phyloP scores from a whole-genome alignment of 2,888 invertebrate species.

The Agrilus mali region DNA sequence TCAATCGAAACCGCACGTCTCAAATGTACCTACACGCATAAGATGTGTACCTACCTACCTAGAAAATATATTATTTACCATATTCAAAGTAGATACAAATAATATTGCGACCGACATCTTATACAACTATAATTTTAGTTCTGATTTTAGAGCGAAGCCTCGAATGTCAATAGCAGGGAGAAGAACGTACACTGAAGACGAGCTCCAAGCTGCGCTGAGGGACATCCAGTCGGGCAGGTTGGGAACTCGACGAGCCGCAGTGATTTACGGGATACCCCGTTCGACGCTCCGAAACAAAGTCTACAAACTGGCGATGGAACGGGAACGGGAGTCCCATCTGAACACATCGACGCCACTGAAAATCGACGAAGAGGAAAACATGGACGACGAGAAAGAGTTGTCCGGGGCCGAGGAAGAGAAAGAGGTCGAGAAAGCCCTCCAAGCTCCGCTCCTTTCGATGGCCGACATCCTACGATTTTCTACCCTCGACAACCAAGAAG shows the following conservation, averaged over 20 bases:
- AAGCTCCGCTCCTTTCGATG: constrained; percentile 42
- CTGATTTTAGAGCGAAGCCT: constrained; percentile 53
- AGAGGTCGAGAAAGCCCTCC: constrained; percentile 44
- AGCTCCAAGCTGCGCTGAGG: constrained; percentile 83
- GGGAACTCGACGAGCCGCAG: constrained; percentile 86
- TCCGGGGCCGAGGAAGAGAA: constrained; percentile 47
- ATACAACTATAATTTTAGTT: constrained; percentile 32
- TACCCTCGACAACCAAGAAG: constrained; percentile 38
- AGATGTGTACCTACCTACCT: no score
- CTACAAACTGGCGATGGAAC: constrained; percentile 66
- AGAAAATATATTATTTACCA: constrained; percentile 15
- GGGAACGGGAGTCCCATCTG: constrained; percentile 52
- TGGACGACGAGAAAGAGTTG: constrained; percentile 46
- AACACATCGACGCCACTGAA: constrained; percentile 25
- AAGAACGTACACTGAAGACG: constrained; percentile 89
- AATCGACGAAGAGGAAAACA: constrained; percentile 38
- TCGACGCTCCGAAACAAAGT: constrained; percentile 95
- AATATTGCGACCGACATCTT: constrained; percentile 8
- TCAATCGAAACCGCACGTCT: no score
- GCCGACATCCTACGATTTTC: constrained; percentile 47
- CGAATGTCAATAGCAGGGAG: constrained; percentile 52
- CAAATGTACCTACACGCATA: no score
- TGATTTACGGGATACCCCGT: constrained; percentile 91
- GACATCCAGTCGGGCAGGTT: constrained; percentile 89
- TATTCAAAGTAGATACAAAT: no score